Evolutionary conservation across 2,888 invertebrate genomes (phyloP), one percentile per base, ranked within the genome.

Genomic region (Pogonocherus hispidulus): DNA sequence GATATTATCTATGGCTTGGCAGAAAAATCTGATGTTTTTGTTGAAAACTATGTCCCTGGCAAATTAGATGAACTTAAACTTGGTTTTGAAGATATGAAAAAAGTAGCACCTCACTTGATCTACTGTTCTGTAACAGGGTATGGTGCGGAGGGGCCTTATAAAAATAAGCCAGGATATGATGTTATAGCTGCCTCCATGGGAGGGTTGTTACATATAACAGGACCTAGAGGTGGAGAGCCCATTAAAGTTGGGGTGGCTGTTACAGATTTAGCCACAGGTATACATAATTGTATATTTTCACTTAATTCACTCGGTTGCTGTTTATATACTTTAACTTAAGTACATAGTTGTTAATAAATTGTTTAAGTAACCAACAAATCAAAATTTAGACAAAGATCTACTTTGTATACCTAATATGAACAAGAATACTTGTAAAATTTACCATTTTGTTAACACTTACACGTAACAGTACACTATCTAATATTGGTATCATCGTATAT

Each of bases 91-190:
- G 87, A 91, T 37, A 81, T 98, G 27, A 89, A 88, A 54, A 80
- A 85, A 55, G 78, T 93, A 1, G 92, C 94, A 47, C 95, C 97
- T 0, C 89, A 89, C 62, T 87, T 99, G 16, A 91, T 99, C 71
- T 99, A 98, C 84, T 97, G 97, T 85, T 96, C 98, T 0, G 89
- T 99, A 57, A 96, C 96, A 57, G 98, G 98, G 0, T 99, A 94
- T 84, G 99, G 99, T 0, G 87, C 91, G 0, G 87, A 88, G 22
- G 98, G 99, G 0, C 97, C 97, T 0, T 98, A 97, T 85, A 87
- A 90, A 2, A 88, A 89, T 19, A 91, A 93, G 76, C 95, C 97
- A n/a, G 99, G 99, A 76, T 98, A 97, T 85, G 99, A 99, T 87
- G 96, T 97, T 0, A 95, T 99, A 75, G 97, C 97, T 0, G 93